Base-by-base conservation (phyloP, 2,888 invertebrate genomes). In the Dichetophora obliterata region DNA sequence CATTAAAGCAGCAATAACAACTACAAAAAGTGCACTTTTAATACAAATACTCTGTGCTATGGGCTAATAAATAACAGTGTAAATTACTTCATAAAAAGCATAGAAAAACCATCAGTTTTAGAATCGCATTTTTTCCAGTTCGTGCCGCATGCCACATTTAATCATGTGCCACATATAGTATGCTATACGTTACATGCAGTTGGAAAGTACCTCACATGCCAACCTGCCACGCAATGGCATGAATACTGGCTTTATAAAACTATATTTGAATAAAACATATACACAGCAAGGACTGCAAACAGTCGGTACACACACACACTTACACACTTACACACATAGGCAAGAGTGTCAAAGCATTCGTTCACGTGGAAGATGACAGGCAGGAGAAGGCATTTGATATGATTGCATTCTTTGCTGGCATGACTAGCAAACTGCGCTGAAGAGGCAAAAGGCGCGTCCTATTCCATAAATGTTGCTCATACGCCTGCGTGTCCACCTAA, bases 21-120 rank as follows among this genome's bases (percentile, higher is more conserved):
- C 5, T 31, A 31, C 43, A 43, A 43, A 11, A 43, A 43, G 14
- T 43, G 43, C 43, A 43, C 43, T 43, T 14, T 43, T 43, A n/a
- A 14, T 59, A 22, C 8, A 24, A 14, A 22, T 11, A n/a, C 54
- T 54, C 57, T 11, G 24, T 27, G 34, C 27, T 16, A 71, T 22
- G 59, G 80, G 75, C 82, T 80, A 82, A 84, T 83, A 83, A 84
- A 83, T 84, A 82, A 83, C 78, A 74, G 81, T 81, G 81, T 82
- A 82, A 83, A 83, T 84, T 82, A 82, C 80, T 82, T 81, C 79
- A 82, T 81, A 82, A 82, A 83, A 83, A 82, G 78, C 75, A 74
- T 73, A 82, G 81, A 82, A 82, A 83, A 83, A 82, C 77, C 75
- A 74, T 73, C 75, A 77, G 75, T 78, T 80, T 78, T 78, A 72